A percentile compares a stretch with the other conserved stretches of the same genome.
These are phyloP conservation scores for Orthonyx spaldingii DNA, from an alignment of 2,113 vertebrate genomes.

Conservation along the genomic window DNA sequence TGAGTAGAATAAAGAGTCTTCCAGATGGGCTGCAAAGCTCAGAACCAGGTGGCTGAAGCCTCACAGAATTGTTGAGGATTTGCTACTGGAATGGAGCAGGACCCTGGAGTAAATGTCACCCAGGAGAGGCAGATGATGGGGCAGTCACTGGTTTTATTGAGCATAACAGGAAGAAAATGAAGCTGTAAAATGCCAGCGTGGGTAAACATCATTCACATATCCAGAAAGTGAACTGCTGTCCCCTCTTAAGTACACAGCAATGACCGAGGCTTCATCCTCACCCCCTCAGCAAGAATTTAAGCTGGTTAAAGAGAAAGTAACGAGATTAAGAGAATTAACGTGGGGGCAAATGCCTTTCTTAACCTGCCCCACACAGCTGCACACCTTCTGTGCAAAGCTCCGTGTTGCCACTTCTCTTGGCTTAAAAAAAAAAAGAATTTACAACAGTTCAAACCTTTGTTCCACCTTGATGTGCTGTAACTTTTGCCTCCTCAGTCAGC, in stretches of 20 bases:
- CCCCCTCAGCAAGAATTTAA: neutral
- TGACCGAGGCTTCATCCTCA: neutral
- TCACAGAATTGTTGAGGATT: neutral
- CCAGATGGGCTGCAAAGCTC: neutral
- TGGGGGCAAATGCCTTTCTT: neutral
- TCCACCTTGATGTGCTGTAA: neutral
- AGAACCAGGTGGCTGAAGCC: neutral
- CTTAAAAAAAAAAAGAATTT: neutral
- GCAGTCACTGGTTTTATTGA: neutral
- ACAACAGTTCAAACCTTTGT: neutral
- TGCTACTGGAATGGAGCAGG: neutral
- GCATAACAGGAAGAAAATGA: conserved; percentile 11
- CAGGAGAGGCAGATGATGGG: neutral
- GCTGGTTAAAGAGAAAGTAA: conserved; percentile 45
- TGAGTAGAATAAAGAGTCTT: neutral
- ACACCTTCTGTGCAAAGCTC: neutral
- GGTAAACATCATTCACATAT: conserved; percentile 10
- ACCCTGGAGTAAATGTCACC: neutral
- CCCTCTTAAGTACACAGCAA: conserved; percentile 11
- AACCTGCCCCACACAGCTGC: neutral
- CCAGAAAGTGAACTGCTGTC: conserved; percentile 2
- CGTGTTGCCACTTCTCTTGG: neutral
- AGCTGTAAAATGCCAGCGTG: conserved; percentile 19
- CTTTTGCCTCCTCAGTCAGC: neutral
- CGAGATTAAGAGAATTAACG: neutral